These are phyloP conservation scores for Oxyura jamaicensis DNA, from an alignment of 2,113 vertebrate genomes.

Conservation along the genomic window DNA sequence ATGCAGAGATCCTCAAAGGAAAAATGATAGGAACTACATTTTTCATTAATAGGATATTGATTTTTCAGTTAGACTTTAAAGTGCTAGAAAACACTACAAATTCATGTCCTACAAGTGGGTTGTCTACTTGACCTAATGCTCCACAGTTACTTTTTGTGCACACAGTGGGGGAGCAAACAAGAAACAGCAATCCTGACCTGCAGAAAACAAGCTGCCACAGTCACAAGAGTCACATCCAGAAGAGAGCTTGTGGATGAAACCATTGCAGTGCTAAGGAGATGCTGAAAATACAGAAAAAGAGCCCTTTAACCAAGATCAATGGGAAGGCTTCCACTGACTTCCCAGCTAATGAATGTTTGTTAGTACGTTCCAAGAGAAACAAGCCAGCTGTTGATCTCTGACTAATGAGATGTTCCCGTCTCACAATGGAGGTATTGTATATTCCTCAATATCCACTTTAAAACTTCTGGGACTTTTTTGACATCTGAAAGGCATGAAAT, in stretches of 20 bases:
- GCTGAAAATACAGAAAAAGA: background rate
- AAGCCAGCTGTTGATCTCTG: background rate
- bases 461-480: background rate
- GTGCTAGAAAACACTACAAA: background rate
- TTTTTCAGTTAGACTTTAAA: background rate
- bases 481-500: background rate
- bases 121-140: background rate
- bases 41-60: background rate
- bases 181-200: background rate
- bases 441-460: background rate
- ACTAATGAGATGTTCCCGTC: rapidly evolving
- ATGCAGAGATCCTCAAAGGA: background rate
- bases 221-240: too few relatives aligned
- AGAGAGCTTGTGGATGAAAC: background rate
- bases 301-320: background rate
- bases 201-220: background rate
- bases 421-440: background rate
- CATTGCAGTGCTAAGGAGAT: background rate
- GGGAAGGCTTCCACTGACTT: background rate
- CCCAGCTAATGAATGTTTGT: background rate
- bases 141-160: background rate
- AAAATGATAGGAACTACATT: background rate
- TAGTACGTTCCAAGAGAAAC: background rate
- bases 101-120: background rate
- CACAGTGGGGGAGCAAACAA: background rate